phyloP scores from a whole-genome alignment of 2,797 vertebrate species.

The Picus viridis region DNA sequence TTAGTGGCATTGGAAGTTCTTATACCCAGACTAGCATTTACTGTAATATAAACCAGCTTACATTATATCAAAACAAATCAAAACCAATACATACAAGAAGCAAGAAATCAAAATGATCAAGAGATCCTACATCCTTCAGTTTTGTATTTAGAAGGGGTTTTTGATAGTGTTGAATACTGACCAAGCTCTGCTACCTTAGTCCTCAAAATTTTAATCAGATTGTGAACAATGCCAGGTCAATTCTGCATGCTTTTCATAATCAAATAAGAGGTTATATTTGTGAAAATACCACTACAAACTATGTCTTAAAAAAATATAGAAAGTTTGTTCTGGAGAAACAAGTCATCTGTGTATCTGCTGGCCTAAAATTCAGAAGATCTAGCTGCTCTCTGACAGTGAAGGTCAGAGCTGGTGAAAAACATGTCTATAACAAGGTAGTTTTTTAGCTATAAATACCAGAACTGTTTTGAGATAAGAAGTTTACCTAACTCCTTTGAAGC shows the following conservation, averaged over 20 bases:
- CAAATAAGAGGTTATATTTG: neutral
- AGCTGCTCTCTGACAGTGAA: neutral
- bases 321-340: neutral
- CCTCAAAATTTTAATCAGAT: neutral
- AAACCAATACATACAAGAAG: neutral
- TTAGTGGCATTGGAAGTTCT: neutral
- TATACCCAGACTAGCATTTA: neutral
- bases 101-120: neutral
- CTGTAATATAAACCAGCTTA: neutral
- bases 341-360: neutral
- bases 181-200: neutral
- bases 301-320: neutral
- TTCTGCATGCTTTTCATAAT: neutral
- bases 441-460: neutral
- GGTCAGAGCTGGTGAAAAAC: neutral
- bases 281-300: neutral
- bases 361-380: neutral
- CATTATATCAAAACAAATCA: neutral
- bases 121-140: neutral
- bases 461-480: neutral
- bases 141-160: neutral
- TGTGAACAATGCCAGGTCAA: neutral
- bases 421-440: fast-evolving
- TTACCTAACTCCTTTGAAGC: neutral
- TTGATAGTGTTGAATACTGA: neutral